A percentile compares a stretch with the other conserved stretches of the same genome.
These are phyloP conservation scores for Liodrosophila aerea DNA, from an alignment of 2,888 invertebrate genomes.

Conservation along the genomic window DNA sequence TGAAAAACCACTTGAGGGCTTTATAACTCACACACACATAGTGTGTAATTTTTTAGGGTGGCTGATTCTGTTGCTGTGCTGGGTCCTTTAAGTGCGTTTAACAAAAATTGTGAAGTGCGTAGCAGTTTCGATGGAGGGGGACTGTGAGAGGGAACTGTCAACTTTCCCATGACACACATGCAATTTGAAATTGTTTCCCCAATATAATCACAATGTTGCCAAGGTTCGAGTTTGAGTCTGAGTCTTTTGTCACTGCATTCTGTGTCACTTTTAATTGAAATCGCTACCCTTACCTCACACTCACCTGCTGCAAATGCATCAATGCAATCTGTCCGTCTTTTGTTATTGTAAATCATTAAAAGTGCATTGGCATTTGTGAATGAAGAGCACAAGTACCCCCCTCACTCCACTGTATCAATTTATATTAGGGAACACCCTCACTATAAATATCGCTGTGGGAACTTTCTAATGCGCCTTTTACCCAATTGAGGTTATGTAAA, in stretches of 20 bases:
- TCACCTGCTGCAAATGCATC: conserved; percentile 72
- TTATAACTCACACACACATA: conserved; percentile 25
- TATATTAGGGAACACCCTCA: conserved; percentile 28
- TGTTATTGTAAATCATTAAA: conserved; percentile 74
- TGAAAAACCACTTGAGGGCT: conserved; percentile 64
- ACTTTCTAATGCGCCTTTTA: conserved; percentile 59
- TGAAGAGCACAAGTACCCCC: conserved; percentile 4
- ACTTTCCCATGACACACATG: conserved; percentile 66
- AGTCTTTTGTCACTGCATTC: conserved; percentile 58
- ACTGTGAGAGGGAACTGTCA: conserved; percentile 10
- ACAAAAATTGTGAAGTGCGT: conserved; percentile 62
- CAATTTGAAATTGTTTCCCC: conserved; percentile 68
- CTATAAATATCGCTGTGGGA: conserved; percentile 53
- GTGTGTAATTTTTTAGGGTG: conserved; percentile 52
- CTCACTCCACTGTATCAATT: conserved; percentile 6
- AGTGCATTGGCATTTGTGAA: conserved; percentile 47
- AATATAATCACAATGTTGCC: conserved; percentile 53
- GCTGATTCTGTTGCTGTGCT: conserved; percentile 30
- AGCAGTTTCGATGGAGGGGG: conserved; percentile 40
- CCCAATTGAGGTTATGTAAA: conserved; percentile 66
- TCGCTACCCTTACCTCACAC: conserved; percentile 40
- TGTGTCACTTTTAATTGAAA: conserved; percentile 75
- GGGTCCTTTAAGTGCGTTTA: conserved; percentile 56
- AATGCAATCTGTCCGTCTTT: conserved; percentile 42
- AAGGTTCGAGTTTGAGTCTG: conserved; percentile 23